Conservation (phyloP, 2,797 vertebrate species). For the Enteromius fasciolatus region DNA sequence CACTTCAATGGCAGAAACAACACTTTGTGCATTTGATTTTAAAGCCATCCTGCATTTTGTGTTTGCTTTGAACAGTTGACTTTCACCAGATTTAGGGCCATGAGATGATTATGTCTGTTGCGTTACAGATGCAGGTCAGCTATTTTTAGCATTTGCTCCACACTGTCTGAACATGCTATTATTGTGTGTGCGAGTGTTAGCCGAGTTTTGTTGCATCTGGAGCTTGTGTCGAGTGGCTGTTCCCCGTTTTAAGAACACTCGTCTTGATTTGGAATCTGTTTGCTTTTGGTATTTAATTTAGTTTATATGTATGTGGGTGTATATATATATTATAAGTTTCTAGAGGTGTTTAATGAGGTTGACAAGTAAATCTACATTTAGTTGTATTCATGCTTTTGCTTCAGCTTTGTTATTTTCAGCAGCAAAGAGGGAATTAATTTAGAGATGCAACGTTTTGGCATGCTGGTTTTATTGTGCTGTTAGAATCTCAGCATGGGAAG, state of each 20-base stretch:
- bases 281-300: neutral
- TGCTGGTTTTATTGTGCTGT: neutral
- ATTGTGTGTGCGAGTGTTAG: neutral
- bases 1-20: neutral
- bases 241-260: neutral
- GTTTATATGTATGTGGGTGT: neutral
- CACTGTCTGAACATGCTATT: slow-evolving; percentile 6
- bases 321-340: neutral
- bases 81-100: slow-evolving; percentile 15
- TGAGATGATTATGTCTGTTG: slow-evolving; percentile 33
- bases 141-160: slow-evolving; percentile 53
- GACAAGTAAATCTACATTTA: neutral
- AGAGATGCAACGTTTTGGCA: neutral
- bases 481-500: neutral
- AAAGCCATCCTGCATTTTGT: neutral
- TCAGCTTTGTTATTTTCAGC: neutral
- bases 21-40: neutral
- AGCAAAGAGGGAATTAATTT: neutral
- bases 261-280: neutral
- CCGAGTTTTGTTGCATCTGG: slow-evolving; percentile 6
- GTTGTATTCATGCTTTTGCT: neutral
- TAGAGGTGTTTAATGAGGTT: neutral
- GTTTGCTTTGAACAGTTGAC: slow-evolving; percentile 3
- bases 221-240: neutral
- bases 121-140: slow-evolving; percentile 56